A percentile compares a stretch with the other conserved stretches of the same genome.
phyloP scores from a whole-genome alignment of 1,140 invertebrate genomes.

The Andricus grossulariae region DNA sequence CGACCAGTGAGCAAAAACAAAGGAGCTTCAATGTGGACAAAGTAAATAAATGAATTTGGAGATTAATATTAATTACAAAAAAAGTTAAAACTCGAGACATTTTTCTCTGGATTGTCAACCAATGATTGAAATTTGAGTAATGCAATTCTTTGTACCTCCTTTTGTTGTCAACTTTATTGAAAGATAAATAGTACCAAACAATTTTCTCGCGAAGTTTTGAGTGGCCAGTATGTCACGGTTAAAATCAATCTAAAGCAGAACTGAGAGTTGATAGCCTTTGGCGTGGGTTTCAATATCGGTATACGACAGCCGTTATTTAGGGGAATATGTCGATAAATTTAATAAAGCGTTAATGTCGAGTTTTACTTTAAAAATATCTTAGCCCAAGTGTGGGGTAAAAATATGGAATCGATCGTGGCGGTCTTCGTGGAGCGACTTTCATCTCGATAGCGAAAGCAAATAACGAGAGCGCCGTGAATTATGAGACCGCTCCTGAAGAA shows the following conservation, averaged over 20 bases:
- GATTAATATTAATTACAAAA: too few relatives aligned
- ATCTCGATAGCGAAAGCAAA: conserved; percentile 57
- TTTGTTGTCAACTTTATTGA: too few relatives aligned
- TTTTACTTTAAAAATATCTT: conserved; percentile 52
- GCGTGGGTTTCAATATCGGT: not conserved
- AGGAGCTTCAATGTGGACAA: too few relatives aligned
- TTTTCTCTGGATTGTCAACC: too few relatives aligned
- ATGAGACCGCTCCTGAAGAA: conserved; percentile 46
- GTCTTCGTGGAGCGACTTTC: conserved; percentile 50
- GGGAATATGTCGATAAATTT: conserved; percentile 46
- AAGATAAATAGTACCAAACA: too few relatives aligned
- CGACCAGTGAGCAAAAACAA: too few relatives aligned
- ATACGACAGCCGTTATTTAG: conserved; percentile 31
- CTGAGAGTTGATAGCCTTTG: not conserved
- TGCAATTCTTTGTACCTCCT: too few relatives aligned
- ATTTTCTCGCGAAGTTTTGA: too few relatives aligned
- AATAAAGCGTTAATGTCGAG: conserved; percentile 55
- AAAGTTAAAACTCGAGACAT: too few relatives aligned
- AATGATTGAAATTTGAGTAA: too few relatives aligned
- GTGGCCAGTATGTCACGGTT: too few relatives aligned
- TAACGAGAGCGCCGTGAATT: conserved; percentile 53
- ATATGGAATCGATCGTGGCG: conserved; percentile 49
- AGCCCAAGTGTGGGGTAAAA: conserved; percentile 36
- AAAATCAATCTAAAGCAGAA: not conserved
- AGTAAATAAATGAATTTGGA: too few relatives aligned